Conservation (phyloP, 2,797 vertebrate species). For the Onychomys torridus region DNA sequence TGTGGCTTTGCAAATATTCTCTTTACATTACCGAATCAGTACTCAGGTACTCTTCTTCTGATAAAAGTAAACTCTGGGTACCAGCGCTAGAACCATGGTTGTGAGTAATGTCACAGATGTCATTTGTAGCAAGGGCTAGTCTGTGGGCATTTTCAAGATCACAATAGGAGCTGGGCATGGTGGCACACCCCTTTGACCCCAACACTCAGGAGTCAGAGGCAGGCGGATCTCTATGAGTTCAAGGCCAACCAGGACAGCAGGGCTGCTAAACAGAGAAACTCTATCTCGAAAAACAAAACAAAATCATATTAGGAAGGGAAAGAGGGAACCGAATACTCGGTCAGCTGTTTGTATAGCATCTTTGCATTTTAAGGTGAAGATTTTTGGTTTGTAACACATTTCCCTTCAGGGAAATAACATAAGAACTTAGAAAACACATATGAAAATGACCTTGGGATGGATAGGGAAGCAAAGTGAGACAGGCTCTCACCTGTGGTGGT, state of each 20-base stretch:
- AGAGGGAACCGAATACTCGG: background rate
- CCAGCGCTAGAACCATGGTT: background rate
- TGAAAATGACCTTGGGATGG: background rate
- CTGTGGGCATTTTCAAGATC: background rate
- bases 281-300: background rate
- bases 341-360: background rate
- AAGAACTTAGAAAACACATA: background rate
- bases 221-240: background rate
- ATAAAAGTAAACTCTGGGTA: background rate
- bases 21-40: background rate
- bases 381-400: background rate
- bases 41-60: background rate
- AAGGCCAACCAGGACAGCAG: background rate
- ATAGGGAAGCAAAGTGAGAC: background rate
- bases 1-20: background rate
- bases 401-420: background rate
- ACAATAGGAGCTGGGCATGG: background rate
- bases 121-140: background rate
- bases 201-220: no score
- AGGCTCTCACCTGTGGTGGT: background rate
- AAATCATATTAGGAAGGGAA: background rate
- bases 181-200: background rate
- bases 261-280: background rate
- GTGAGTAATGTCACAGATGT: background rate
- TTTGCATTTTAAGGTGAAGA: background rate